phyloP scores from a whole-genome alignment of 2,113 vertebrate species.

The Cervus canadensis region DNA sequence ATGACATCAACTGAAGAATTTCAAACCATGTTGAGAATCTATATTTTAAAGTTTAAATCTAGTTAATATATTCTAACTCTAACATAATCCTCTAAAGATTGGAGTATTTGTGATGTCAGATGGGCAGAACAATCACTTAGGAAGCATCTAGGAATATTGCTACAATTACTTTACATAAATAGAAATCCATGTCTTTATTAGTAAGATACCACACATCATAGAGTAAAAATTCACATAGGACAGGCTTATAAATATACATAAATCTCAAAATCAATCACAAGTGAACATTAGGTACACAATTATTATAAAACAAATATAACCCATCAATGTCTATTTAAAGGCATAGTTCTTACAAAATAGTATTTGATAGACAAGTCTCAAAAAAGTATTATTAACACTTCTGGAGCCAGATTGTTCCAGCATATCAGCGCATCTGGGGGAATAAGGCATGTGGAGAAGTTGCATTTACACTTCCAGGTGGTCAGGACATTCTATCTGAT shows the following conservation, averaged over 20 bases:
- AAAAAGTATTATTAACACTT: constrained; percentile 59
- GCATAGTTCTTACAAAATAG: constrained; percentile 70
- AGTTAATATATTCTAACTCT: constrained; percentile 32
- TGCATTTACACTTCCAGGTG: constrained; percentile 13
- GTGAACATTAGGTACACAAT: constrained; percentile 62
- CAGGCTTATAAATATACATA: constrained; percentile 71
- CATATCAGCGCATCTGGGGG: not conserved
- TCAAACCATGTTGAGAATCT: constrained; percentile 49
- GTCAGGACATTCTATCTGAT: not conserved
- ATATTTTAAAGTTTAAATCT: constrained; percentile 53
- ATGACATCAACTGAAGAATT: constrained; percentile 54
- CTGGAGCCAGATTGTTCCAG: constrained; percentile 55
- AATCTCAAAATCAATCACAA: constrained; percentile 67
- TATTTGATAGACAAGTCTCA: constrained; percentile 61
- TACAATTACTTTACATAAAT: constrained; percentile 54
- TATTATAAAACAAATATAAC: constrained; percentile 72
- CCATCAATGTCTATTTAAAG: constrained; percentile 63
- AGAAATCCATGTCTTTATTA: constrained; percentile 67
- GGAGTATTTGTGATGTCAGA: constrained; percentile 37
- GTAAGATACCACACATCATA: constrained; percentile 44
- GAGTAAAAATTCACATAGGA: constrained; percentile 69
- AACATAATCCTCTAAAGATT: constrained; percentile 48
- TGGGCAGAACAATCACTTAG: constrained; percentile 27
- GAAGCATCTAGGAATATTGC: constrained; percentile 51
- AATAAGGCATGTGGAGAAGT: constrained; percentile 68